Evolutionary conservation across 2,113 vertebrate genomes (phyloP), one percentile per base, ranked within the genome.

Genomic region (Paralichthys olivaceus): DNA sequence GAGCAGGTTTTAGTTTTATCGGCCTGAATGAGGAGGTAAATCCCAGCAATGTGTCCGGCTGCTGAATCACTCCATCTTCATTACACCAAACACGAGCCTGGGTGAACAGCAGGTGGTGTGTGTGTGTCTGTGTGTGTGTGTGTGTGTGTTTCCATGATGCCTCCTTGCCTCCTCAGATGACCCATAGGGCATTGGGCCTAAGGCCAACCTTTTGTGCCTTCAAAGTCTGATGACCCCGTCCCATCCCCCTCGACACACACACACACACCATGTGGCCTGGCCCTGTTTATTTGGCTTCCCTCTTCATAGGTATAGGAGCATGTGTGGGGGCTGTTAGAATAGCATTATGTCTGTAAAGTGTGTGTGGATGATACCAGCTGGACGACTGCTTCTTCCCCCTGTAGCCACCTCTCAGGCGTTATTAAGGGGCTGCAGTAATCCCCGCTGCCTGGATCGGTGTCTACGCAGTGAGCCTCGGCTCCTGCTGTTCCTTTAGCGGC

Each of bases 81-180:
- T 87, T 89, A 91, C 81, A 83, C 54, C 58, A 47, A 80, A 85
- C 76, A 76, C 45, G 64, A 81, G 89, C 60, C 85, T 78, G 79
- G 34, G 25, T 5, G 26, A 88, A 91, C 87, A 91, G 92, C 92
- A 93, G 92, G 86, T 91, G 92, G 85, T 91, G 86, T 75, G 84
- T 79, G 84, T 58, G 85, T 91, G 86, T 75, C 82, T 79, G 84
- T 58, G 64, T 84, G 69, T 40, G 66, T 64, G 72, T 70, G 63
- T 79, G 82, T 68, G 84, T 77, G 84, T 55, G 70, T 67, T 79
- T 76, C 53, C 53, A 80, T 87, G 60, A 71, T 84, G 85, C 72
- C 56, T 81, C 63, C 58, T 72, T 79, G 73, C 70, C 70, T 80
- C 72, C 71, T 84, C 81, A 81, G 82, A 69, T 90, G 88, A 90